phyloP scores from a whole-genome alignment of 2,113 vertebrate species.

The Castor canadensis region DNA sequence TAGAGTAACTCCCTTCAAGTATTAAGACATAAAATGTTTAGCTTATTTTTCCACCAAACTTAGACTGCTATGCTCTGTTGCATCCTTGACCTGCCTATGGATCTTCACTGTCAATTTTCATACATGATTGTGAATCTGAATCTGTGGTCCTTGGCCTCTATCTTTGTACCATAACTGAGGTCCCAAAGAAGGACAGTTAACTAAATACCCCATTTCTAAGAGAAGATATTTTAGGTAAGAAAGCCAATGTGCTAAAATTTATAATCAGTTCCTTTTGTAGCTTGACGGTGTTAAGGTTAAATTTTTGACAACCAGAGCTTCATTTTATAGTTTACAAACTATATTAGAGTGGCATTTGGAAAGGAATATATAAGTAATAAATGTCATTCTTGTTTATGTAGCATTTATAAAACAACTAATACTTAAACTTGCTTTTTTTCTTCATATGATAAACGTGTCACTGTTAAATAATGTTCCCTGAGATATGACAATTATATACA shows the following conservation, averaged over 20 bases:
- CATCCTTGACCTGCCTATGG: neutral
- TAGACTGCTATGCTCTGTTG: neutral
- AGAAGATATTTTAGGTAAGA: neutral
- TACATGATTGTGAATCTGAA: neutral
- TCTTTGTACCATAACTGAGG: neutral
- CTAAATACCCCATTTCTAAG: neutral
- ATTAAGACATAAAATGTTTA: neutral
- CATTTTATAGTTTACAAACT: neutral
- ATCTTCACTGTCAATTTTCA: neutral
- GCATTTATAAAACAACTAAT: too few relatives aligned
- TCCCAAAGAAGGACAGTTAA: neutral
- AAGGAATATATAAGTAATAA: too few relatives aligned
- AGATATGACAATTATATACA: neutral
- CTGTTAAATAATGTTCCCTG: neutral
- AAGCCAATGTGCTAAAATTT: neutral
- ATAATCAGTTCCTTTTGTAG: neutral
- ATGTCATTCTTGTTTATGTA: too few relatives aligned
- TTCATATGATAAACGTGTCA: neutral
- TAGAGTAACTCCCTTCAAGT: neutral
- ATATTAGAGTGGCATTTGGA: conserved; percentile 15
- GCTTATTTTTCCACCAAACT: neutral
- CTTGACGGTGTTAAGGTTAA: neutral
- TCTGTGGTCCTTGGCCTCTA: neutral
- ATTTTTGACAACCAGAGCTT: neutral
- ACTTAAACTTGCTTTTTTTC: too few relatives aligned